Evolutionary conservation across 1,140 invertebrate genomes (phyloP), one percentile per base, ranked within the genome.

Genomic region (Brachionus sp.): DNA sequence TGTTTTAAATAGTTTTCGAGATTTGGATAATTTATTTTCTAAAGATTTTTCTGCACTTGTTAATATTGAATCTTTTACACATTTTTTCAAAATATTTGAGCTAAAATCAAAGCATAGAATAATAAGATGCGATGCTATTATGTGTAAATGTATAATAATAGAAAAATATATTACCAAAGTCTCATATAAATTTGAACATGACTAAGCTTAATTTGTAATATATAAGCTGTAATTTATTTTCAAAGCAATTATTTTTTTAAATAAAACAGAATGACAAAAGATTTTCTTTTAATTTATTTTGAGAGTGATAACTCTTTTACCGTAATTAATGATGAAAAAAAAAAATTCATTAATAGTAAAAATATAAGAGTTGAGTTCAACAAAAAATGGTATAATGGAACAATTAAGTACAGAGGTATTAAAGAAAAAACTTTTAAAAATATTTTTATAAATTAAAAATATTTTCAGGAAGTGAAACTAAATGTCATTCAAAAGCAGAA

Each of bases 211-310:
- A 62, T 62, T 19, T 62, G n/a, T 19, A 62, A 62, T 62, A 19
- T 19, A 16, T 62, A 19, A 62, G 23, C 23, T 62, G n/a, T 62
- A 19, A 19, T 62, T 19, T 62, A 62, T 62, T 62, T 62, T 62
- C 53, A 62, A 62, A 62, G n/a, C n/a, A 62, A 62, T 62, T 62
- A 25, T 64, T 64, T 64, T 46, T 64, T 25, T 64, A 64, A 64
- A 64, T 23, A 23, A 25, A 25, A 25, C 25, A 23, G 5, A 7
- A 64, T 23, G 57, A 29, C 19, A 23, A 64, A 64, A 64, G 25
- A 64, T 23, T 64, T 64, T 64, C 19, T 64, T 64, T 29, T 64
- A 23, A 12, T 64, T 64, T 64, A 64, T 64, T 64, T 64, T 46
- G 44, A 46, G n/a, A 46, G 1, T 46, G 44, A 46, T 46, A 46